Evolutionary conservation across 2,113 vertebrate species (phyloP), one percentile per base, ranked within the genome.

Genomic region (Myocastor coypus): DNA sequence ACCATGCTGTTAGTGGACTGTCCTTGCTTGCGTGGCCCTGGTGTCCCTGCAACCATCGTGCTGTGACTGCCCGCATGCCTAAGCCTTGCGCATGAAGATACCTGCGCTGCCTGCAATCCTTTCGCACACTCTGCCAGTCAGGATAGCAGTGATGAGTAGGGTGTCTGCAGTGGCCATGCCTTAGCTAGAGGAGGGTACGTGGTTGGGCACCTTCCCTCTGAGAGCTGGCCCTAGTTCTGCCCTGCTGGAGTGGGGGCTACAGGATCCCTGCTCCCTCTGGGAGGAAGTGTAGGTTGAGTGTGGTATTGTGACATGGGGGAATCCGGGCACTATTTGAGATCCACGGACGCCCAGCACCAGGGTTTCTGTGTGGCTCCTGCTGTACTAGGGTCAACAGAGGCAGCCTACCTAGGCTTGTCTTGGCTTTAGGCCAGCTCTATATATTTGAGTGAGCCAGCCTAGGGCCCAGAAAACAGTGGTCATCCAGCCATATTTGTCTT

Each of bases 11-110:
- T 78, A 50, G 75, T 50, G 96, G 97, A 94, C 97, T 94, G 94
- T 59, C 91, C 91, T 63, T n/a, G 52, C 57, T 30, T 12, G 6
- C 4, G 88, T 30, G 19, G 92, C 93, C 92, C 82, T 77, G 87
- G 63, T 0, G 80, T 64, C 95, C 87, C 87, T 52, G 19, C 89
- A 2, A 13, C 89, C 88, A 11, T 42, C 32, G 52, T 2, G 50
- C 89, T 95, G 95, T 92, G 91, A 81, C 61, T 16, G 66, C 96
- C 90, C 92, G 97, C 97, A 96, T 97, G 96, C 92, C 12, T n/a
- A 95, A 42, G 96, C 92, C 94, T 78, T 50, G 92, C 89, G n/a
- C 22, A 10, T 9, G 71, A n/a, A 92, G 94, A 78, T 9, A 4
- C 92, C 80, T 8, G 28, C 7, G 30, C 95, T 95, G 92, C 97